A percentile compares a stretch with the other conserved stretches of the same genome.
phyloP scores from a whole-genome alignment of 1,140 invertebrate genomes.

The Hypothenemus hampei region DNA sequence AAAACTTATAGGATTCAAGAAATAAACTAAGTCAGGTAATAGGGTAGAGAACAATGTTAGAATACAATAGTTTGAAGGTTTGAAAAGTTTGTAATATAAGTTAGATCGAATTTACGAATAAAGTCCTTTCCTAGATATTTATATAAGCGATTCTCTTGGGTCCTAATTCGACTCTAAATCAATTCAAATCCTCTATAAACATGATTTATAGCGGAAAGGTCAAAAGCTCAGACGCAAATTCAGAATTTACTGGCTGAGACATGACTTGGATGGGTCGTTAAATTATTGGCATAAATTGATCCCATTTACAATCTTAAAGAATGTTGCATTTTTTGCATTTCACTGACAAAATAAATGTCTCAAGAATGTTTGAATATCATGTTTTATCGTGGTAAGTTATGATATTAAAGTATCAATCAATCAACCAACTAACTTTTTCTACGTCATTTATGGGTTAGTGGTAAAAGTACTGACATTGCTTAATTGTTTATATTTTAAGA shows the following conservation, averaged over 20 bases:
- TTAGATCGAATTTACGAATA: not conserved
- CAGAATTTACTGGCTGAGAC: constrained; percentile 11
- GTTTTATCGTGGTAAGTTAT: not conserved
- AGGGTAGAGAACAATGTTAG: not conserved
- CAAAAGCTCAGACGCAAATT: constrained; percentile 13
- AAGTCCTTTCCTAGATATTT: no score
- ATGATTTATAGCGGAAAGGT: constrained; percentile 8
- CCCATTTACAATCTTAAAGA: constrained; percentile 1
- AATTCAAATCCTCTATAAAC: constrained; percentile 14
- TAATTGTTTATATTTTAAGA: no score
- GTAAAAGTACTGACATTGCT: no score
- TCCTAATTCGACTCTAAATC: not conserved
- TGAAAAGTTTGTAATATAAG: not conserved
- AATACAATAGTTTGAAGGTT: not conserved
- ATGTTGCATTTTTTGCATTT: constrained; percentile 1
- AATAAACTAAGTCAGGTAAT: not conserved
- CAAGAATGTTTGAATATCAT: not conserved
- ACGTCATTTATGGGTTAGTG: not conserved
- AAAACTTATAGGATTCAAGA: not conserved
- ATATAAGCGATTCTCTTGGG: no score
- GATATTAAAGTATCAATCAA: not conserved
- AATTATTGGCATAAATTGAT: constrained; percentile 4
- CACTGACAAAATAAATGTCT: not conserved
- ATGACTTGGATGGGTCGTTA: constrained; percentile 16
- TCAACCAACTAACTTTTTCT: not conserved